These are phyloP conservation scores for Dendrocincla fuliginosa DNA, from an alignment of 2,797 vertebrate species.

Conservation along the genomic window DNA sequence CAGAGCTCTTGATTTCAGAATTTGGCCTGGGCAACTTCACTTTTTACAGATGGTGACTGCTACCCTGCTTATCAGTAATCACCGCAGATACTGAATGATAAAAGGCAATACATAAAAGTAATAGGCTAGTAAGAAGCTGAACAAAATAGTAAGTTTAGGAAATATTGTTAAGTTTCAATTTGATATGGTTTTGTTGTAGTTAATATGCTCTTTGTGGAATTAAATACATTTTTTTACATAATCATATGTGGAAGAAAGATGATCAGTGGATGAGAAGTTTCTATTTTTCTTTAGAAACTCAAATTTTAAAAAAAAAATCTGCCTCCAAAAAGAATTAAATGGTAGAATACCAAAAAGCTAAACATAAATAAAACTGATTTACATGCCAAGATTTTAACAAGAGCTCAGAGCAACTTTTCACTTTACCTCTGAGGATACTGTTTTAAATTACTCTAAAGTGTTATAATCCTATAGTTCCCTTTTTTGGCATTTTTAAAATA, in stretches of 20 bases:
- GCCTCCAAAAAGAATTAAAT: background rate
- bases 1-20: background rate
- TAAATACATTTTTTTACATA: background rate
- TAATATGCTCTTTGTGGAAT: background rate
- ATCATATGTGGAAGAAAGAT: background rate
- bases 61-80: background rate
- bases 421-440: constrained; percentile 29
- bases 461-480: constrained; percentile 27
- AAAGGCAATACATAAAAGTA: background rate
- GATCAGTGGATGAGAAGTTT: background rate
- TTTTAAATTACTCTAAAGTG: constrained; percentile 54
- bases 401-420: constrained; percentile 5
- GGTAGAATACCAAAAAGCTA: background rate
- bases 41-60: background rate
- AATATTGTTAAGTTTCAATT: background rate
- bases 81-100: background rate
- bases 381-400: background rate
- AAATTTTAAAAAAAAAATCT: background rate
- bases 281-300: background rate
- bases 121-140: background rate
- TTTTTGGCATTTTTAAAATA: constrained; percentile 45
- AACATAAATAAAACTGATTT: background rate
- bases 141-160: background rate
- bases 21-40: background rate
- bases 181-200: background rate